These are phyloP conservation scores for Pygoscelis adeliae DNA, from an alignment of 2,113 vertebrate species.

Conservation along the genomic window DNA sequence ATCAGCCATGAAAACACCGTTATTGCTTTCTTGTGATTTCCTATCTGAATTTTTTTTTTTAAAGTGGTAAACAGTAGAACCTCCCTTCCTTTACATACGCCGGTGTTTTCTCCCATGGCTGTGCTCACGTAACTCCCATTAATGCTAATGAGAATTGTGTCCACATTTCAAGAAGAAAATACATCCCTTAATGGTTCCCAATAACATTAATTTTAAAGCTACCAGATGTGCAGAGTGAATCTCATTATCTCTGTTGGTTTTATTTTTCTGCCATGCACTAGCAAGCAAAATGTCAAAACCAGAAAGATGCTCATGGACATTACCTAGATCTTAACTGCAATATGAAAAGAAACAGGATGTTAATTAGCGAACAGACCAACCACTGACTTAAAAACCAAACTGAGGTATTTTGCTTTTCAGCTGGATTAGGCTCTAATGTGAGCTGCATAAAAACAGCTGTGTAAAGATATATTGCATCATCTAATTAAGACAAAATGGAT, in stretches of 20 bases:
- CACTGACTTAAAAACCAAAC: neutral
- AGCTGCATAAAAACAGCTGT: neutral
- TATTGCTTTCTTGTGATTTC: neutral
- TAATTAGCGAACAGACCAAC: neutral
- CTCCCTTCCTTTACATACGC: fast-evolving
- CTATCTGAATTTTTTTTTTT: neutral
- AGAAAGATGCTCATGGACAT: neutral
- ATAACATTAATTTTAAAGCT: conserved; percentile 9
- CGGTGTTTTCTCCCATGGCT: neutral
- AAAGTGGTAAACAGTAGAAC: neutral
- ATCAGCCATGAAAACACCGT: neutral
- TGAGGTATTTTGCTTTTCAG: neutral
- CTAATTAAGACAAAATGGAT: neutral
- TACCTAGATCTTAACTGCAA: neutral
- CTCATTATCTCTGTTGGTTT: neutral
- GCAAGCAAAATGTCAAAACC: neutral
- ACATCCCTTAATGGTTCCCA: neutral
- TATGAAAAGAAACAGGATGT: neutral
- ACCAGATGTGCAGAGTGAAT: neutral
- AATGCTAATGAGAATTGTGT: neutral
- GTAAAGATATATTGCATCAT: neutral
- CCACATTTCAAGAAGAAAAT: neutral
- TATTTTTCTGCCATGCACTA: neutral
- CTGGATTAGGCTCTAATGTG: neutral
- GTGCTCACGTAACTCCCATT: neutral